Evolutionary conservation across 2,797 vertebrate genomes (phyloP), one percentile per base, ranked within the genome.

Genomic region (Harpagifer antarcticus): DNA sequence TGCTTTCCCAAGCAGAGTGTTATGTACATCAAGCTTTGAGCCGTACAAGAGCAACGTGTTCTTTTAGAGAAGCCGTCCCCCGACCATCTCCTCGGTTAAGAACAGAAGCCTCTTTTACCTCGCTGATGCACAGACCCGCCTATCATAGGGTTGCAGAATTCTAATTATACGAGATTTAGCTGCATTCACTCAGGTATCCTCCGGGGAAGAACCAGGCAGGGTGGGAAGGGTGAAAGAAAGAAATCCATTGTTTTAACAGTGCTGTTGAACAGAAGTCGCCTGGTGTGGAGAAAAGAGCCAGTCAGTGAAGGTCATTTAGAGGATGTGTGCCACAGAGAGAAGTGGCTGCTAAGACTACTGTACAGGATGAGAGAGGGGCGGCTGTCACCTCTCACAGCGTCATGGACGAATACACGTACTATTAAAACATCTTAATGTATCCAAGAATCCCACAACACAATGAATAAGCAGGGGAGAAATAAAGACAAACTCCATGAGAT

Each of bases 251-350:
- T 89, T 87, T 82, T 76, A 87, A 86, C 60, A 72, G 61, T 3
- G 54, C 67, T 78, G 69, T 83, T 78, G 68, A 88, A 79, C 61
- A 81, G 55, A 81, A 68, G 79, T 58, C 79, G 66, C 68, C 83
- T 57, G 54, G 37, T 76, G 82, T 78, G 81, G 73, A 53, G 72
- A 63, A 60, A 62, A 66, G 70, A 84, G 86, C 33, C 50, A 17
- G 70, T 60, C 55, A 40, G 53, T 87, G 86, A 93, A 94, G 92
- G 92, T 93, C 90, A 91, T 83, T 80, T 92, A 53, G 74, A 93
- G 91, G 89, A 70, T 83, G 72, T 69, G 59, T 72, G 83, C 75
- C 76, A 85, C 72, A 60, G 77, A 71, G 63, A 84, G 68, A 82
- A 10, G 64, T 57, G 80, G 64, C 79, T 85, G 81, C 75, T 79